Evolutionary conservation across 2,113 vertebrate genomes (phyloP).

Genomic region (Gopherus flavomarginatus): DNA sequence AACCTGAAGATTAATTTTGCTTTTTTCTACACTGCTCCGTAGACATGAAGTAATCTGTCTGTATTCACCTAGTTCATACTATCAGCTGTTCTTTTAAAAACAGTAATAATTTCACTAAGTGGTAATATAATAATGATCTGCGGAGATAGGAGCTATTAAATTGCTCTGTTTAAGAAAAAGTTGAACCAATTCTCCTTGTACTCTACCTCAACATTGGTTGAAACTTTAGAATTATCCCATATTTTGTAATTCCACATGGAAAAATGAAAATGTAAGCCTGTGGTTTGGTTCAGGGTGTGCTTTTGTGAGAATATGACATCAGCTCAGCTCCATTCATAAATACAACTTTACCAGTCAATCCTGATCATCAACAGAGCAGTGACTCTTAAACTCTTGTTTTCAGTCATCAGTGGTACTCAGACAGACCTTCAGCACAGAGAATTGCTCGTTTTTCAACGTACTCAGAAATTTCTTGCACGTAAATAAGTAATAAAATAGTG

Average conservation of each 20-base stretch:
- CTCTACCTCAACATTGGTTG: background rate
- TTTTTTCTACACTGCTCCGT: background rate
- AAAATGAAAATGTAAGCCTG: background rate
- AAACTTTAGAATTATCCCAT: background rate
- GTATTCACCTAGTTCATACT: background rate
- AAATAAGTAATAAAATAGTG: background rate
- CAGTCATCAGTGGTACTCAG: background rate
- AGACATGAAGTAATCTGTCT: background rate
- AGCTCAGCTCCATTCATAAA: background rate
- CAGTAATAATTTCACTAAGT: background rate
- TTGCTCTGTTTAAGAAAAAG: background rate
- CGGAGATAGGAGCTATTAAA: background rate
- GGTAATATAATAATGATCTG: background rate
- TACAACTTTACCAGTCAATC: background rate
- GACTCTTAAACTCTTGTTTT: background rate
- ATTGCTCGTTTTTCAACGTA: background rate
- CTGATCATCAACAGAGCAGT: background rate
- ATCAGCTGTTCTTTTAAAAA: background rate
- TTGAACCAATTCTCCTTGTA: background rate
- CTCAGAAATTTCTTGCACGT: background rate
- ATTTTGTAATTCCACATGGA: background rate
- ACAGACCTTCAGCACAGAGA: background rate
- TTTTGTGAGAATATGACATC: background rate
- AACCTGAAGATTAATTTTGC: background rate
- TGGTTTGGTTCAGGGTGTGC: background rate